These are phyloP conservation scores for Dasypolia templi DNA, from an alignment of 2,888 invertebrate species.

Conservation along the genomic window DNA sequence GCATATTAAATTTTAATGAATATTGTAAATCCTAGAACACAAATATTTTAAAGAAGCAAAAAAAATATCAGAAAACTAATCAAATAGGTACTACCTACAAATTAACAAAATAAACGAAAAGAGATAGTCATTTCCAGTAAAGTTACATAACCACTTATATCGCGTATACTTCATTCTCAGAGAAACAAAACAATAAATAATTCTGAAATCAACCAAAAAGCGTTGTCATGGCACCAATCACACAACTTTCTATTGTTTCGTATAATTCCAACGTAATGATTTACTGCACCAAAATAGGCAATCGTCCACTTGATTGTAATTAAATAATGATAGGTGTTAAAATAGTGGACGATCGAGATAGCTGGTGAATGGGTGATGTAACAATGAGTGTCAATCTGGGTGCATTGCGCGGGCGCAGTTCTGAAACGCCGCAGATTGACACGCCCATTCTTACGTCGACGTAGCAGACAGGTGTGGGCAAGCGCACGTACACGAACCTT, in stretches of 20 bases:
- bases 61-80: neutral
- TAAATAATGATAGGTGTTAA: constrained; percentile 76
- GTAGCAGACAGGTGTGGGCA: constrained; percentile 68
- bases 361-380: constrained; percentile 80
- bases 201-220: constrained; percentile 60
- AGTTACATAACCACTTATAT: constrained; percentile 42
- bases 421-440: constrained; percentile 48
- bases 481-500: constrained; percentile 52
- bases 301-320: constrained; percentile 71
- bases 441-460: constrained; percentile 66
- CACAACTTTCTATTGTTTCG: constrained; percentile 70
- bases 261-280: constrained; percentile 65
- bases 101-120: constrained; percentile 35
- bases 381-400: constrained; percentile 73
- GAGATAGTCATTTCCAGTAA: constrained; percentile 20
- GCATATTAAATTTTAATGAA: neutral
- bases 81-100: constrained; percentile 12
- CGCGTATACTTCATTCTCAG: constrained; percentile 42
- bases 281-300: constrained; percentile 65
- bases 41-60: neutral
- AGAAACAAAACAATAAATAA: constrained; percentile 60
- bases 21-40: neutral
- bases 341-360: constrained; percentile 73
- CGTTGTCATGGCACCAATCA: constrained; percentile 61
- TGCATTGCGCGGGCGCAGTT: constrained; percentile 59